Evolutionary conservation across 2,113 vertebrate species (phyloP), one percentile per base, ranked within the genome.

Genomic region (Columbina picui): DNA sequence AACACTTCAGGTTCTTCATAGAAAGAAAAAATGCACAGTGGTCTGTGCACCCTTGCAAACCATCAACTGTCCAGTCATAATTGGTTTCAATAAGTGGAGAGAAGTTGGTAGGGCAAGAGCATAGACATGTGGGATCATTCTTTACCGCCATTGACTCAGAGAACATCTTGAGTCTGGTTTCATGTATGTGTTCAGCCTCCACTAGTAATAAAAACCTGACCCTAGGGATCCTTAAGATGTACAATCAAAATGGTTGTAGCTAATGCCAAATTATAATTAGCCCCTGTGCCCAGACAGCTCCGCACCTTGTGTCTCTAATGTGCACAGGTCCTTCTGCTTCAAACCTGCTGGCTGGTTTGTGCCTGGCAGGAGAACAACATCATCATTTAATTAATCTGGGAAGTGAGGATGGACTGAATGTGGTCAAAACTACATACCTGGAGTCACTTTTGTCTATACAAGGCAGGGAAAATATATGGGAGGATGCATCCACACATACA

Each of bases 91-190:
- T 30, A 45, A 65, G 47, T 5, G 6, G 50, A 22, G 20, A 32
- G 30, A 89, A 59, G 49, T 53, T 5, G 1, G 32, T 7, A 81
- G 19, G 32, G 12, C 47, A 85, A 47, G 38, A 70, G 4, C 8
- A 14, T 4, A 36, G 20, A 11, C 15, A 20, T 19, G 12, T 0
- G 0, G 23, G 6, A 1, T 90, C 16, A 21, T 47, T 88, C 32
- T 36, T 78, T 56, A 59, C 53, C 70, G 38, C 18, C 20, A 26
- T 8, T 7, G 8, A 19, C 32, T 65, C 34, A 52, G 26, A 69
- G 27, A 34, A 41, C 9, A 32, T 4, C 25, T 65, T 2, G 2
- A 25, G 14, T 29, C 38, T 59, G 39, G 5, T 49, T 61, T 57
- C 55, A 14, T 34, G 32, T 12, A 25, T 12, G 16, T 41, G 27